These are phyloP conservation scores for Triplophysa bombifrons DNA, from an alignment of 2,797 vertebrate species.

Conservation along the genomic window DNA sequence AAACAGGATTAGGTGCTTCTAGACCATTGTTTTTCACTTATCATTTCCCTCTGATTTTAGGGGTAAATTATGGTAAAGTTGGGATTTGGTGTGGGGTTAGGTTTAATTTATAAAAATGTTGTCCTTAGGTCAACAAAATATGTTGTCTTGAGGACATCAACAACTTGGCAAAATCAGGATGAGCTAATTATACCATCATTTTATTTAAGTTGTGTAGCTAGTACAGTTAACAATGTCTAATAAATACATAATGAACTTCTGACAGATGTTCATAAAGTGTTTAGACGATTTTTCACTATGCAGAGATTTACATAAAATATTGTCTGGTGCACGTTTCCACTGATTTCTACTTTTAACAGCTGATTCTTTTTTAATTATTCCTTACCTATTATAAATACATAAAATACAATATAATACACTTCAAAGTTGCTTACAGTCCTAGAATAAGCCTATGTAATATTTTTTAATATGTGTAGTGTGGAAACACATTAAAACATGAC, in stretches of 20 bases:
- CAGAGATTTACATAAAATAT: neutral
- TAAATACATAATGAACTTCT: neutral
- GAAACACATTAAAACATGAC: no score
- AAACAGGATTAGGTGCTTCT: no score
- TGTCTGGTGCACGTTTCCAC: neutral
- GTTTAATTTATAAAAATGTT: no score
- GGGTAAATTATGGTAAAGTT: no score
- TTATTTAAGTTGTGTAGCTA: neutral
- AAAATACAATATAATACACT: slow-evolving; percentile 7
- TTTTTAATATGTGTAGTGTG: neutral
- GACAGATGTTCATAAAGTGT: neutral
- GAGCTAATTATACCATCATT: neutral
- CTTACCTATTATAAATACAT: neutral
- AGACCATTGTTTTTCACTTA: no score
- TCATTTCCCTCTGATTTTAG: no score
- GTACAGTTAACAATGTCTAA: neutral
- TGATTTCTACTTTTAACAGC: neutral
- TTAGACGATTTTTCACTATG: neutral
- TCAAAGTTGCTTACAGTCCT: neutral
- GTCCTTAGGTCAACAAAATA: no score
- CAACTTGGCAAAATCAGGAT: no score
- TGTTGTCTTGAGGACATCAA: no score
- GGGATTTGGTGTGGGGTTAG: no score
- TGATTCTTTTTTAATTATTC: neutral
- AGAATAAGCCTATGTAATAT: neutral